Base-by-base conservation (phyloP, 2,888 invertebrate species). In the Pandemis heparana region DNA sequence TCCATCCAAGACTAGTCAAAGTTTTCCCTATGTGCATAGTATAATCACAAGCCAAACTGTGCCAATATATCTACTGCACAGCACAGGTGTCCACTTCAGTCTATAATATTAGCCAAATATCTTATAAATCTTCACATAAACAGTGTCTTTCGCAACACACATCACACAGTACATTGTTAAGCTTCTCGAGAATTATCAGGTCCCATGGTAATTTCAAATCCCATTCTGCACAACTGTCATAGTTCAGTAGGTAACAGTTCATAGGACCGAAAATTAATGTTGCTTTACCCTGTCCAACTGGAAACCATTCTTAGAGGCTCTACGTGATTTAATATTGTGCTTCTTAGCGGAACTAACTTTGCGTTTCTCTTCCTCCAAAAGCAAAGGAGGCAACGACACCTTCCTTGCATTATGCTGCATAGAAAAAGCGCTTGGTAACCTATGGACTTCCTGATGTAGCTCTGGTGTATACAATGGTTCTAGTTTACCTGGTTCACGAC, bases 361-460 rank as follows among this genome's bases (percentile, higher is more conserved):
- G 1, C 73, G 68, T 59, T 73, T 73, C 7, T 5, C 79, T 70
- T 94, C 94, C 53, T 94, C 92, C 65, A 92, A 78, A 65, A 91
- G 80, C 65, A 95, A 79, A 1, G 95, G 95, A 0, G 94, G 95
- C 41, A 95, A 80, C 0, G 94, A 94, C 4, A 95, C 92, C 78
- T 94, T 94, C 74, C 94, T 89, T 70, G 90, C 82, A 76, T 80
- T 87, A 77, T 86, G 89, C 14, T 88, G 86, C 63, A 85, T 80
- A 41, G 85, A 79, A 38, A 81, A 78, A 74, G 86, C 84, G 74
- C 84, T 87, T 9, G 80, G 75, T 46, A 84, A 65, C 76, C 82
- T 89, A 18, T 77, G 77, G 5, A 80, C 51, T 46, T 92, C 91
- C n/a, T 85, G 85, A n/a, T 83, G 78, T 65, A 83, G 69, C 23